Base-by-base conservation (phyloP, 2,888 invertebrate genomes). In the Temnothorax rugatulus region DNA sequence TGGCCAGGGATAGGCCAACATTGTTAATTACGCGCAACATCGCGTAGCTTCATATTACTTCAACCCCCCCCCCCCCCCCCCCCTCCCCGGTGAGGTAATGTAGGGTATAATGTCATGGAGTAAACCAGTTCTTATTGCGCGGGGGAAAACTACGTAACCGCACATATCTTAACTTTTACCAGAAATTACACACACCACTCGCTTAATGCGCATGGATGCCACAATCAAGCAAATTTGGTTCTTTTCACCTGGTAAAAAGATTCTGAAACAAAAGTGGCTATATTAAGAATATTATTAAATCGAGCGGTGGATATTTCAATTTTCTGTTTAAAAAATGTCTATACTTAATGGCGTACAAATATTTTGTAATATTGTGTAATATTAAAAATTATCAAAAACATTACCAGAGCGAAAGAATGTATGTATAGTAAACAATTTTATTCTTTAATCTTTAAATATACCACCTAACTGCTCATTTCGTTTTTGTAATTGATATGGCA, bases 91-190 rank as follows among this genome's bases (percentile, higher is more conserved):
- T 64, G 75, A 71, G 82, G 73, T 82, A 86, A 83, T 52, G 79
- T 88, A 83, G 84, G 86, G 68, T 85, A 86, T 89, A 89, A 88
- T 84, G 83, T 83, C 83, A 75, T 79, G 71, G 61, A 86, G 79
- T 83, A 90, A 89, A 89, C 86, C 83, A 84, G 84, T 88, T 82
- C 89, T 86, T 90, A 89, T 86, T 89, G 85, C 84, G 63, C n/a
- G n/a, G n/a, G 15, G 59, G 84, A 82, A 61, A 82, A 82, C 79
- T 64, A 83, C 77, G 59, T 73, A 66, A 75, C 63, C 44, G 74
- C 52, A 61, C 61, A 25, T 61, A 54, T 71, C 77, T 89, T 88
- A 87, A 84, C 86, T 87, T 87, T 86, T 84, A 84, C 66, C 81
- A 82, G 84, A 86, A 88, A 88, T 81, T 81, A 81, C 29, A 29